Conservation (phyloP, 1,140 invertebrate genomes). For the Berghia stephanieae region DNA sequence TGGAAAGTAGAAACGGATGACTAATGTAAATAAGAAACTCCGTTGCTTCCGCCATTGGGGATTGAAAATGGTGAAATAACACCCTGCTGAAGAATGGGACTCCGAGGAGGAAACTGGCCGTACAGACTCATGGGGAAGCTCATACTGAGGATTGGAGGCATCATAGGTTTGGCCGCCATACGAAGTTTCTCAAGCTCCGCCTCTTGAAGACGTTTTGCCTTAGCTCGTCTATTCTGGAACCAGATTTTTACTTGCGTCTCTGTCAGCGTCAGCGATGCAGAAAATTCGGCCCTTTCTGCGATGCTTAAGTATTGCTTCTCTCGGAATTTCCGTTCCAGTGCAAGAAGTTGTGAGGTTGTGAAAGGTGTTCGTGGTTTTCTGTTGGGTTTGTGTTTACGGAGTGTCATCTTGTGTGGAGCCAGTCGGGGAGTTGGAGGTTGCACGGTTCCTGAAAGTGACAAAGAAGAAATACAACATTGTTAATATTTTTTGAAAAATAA, state of each 20-base stretch:
- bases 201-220: constrained; percentile 93
- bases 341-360: constrained; percentile 93
- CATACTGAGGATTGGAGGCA: constrained; percentile 63
- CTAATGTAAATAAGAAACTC: constrained; percentile 24
- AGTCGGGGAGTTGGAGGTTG: constrained; percentile 29
- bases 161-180: constrained; percentile 71
- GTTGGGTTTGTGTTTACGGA: constrained; percentile 95
- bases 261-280: constrained; percentile 88
- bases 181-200: constrained; percentile 76
- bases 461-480: too few relatives aligned
- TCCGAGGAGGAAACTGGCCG: constrained; percentile 28
- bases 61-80: constrained; percentile 28
- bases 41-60: constrained; percentile 1
- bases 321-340: constrained; percentile 94
- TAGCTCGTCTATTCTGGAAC: constrained; percentile 96
- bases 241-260: constrained; percentile 94
- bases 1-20: too few relatives aligned
- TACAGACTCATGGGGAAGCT: constrained; percentile 49
- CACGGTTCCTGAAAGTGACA: too few relatives aligned
- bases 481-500: too few relatives aligned
- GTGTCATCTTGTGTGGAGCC: constrained; percentile 81
- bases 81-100: constrained; percentile 9
- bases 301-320: constrained; percentile 96
- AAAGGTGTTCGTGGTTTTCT: constrained; percentile 97
- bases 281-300: constrained; percentile 96